Evolutionary conservation across 1,140 invertebrate genomes (phyloP), one percentile per base, ranked within the genome.

Genomic region (Drosophila varians): DNA sequence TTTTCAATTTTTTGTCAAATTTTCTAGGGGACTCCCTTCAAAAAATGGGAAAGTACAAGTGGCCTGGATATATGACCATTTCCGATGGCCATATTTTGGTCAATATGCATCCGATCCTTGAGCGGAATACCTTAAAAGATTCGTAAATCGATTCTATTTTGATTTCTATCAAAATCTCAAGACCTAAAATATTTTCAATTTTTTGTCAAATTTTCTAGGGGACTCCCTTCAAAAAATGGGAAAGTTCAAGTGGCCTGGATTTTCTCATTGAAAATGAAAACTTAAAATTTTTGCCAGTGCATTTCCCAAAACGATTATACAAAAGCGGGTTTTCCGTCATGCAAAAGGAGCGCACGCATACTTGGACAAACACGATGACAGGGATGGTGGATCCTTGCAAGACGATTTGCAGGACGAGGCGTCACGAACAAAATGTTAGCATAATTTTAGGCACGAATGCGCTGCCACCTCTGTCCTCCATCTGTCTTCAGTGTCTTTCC

Each of bases 381-480:
- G 16, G 16, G 14, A 21, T 47, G 38, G 18, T 18, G 21, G 52
- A 51, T 23, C 51, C 53, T 47, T 57, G 62, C 54, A 70, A 54
- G 68, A 66, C 55, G 14, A 40, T 12, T 14, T 36, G n/a, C 34
- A 47, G 25, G 45, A 26, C 8, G 61, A 70, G 58, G 60, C 42
- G 80, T 28, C 76, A 84, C 80, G 80, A 71, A 86, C 72, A 73
- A 84, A 86, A 80, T 80, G 76, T 80, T 87, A 86, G 80, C 80
- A 86, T 86, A 86, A 87, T 86, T 86, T 86, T 87, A 86, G 80
- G 77, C 82, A 87, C 82, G 82, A 80, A 87, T 84, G 80, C 80
- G 77, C 82, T 75, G 62, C 73, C 49, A 45, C 54, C 54, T 55
- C 28, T 43, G 42, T 48, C 28, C 57, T 73, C 48, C 40, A 61